Conservation (phyloP, 2,888 invertebrate genomes). For the Rotaria socialis region DNA sequence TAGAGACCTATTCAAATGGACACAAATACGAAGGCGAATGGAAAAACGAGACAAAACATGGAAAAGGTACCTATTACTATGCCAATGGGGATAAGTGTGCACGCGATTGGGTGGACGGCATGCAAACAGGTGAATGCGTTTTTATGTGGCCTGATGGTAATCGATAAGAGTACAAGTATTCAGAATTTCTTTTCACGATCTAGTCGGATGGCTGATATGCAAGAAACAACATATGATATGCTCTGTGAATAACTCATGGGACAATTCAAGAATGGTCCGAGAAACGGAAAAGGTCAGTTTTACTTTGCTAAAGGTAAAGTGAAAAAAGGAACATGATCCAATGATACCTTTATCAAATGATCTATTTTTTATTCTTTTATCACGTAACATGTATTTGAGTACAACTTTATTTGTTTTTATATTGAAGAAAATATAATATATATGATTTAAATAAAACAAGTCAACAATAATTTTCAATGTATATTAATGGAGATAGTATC, state of each 20-base stretch:
- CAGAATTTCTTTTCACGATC: neutral
- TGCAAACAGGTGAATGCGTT: neutral
- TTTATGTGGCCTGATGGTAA: neutral
- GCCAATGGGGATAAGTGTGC: neutral
- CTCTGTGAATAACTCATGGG: neutral
- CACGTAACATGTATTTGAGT: no score
- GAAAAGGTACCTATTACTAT: neutral
- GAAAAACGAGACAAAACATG: neutral
- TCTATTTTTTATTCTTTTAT: no score
- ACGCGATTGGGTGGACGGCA: neutral
- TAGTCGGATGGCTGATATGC: neutral
- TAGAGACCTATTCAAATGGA: no score
- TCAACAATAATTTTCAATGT: no score
- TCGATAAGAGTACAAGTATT: neutral
- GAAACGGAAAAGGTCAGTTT: no score
- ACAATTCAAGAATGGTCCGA: neutral
- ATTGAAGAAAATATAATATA: no score
- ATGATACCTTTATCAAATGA: no score
- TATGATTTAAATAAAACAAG: no score
- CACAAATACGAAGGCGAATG: neutral
- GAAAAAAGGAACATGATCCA: no score
- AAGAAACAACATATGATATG: neutral
- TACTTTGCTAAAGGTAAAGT: no score
- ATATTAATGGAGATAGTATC: no score
- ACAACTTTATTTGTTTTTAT: no score